phyloP scores from a whole-genome alignment of 2,113 vertebrate species.

The Perca flavescens region DNA sequence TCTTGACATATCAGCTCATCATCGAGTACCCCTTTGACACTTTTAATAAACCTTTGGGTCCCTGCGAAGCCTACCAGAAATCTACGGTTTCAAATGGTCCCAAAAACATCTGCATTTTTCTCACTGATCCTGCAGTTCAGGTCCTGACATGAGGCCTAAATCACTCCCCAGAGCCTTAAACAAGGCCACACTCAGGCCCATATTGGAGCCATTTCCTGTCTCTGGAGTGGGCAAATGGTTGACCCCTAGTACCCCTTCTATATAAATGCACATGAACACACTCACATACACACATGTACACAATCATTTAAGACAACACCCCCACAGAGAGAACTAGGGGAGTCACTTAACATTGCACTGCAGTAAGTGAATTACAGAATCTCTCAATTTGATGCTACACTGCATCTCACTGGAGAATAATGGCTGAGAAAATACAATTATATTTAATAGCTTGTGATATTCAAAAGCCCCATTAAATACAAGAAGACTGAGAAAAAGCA shows the following conservation, averaged over 20 bases:
- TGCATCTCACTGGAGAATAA: slow-evolving; percentile 54
- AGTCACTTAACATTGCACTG: slow-evolving; percentile 47
- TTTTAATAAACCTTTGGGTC: slow-evolving; percentile 69
- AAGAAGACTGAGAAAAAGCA: slow-evolving; percentile 65
- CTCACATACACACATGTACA: slow-evolving; percentile 47
- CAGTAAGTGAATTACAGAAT: slow-evolving; percentile 59
- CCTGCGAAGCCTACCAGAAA: slow-evolving; percentile 54
- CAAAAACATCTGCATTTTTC: slow-evolving; percentile 75
- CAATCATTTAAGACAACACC: slow-evolving; percentile 52
- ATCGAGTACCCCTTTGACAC: slow-evolving; percentile 50
- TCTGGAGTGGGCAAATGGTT: slow-evolving; percentile 73
- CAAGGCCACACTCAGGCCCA: slow-evolving; percentile 73
- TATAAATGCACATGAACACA: slow-evolving; percentile 56
- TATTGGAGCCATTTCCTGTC: slow-evolving; percentile 85
- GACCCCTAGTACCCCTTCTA: slow-evolving; percentile 65
- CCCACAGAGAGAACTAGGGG: slow-evolving; percentile 43
- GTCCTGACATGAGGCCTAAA: slow-evolving; percentile 62
- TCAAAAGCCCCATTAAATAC: slow-evolving; percentile 32
- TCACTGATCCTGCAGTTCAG: slow-evolving; percentile 71
- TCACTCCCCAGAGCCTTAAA: slow-evolving; percentile 71
- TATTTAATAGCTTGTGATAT: slow-evolving; percentile 60
- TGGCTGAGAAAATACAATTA: slow-evolving; percentile 71
- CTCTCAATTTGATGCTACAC: slow-evolving; percentile 36
- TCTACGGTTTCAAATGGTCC: slow-evolving; percentile 59
- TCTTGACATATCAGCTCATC: slow-evolving; percentile 44